These are phyloP conservation scores for Prunella himalayana DNA, from an alignment of 2,113 vertebrate species.

Conservation along the genomic window DNA sequence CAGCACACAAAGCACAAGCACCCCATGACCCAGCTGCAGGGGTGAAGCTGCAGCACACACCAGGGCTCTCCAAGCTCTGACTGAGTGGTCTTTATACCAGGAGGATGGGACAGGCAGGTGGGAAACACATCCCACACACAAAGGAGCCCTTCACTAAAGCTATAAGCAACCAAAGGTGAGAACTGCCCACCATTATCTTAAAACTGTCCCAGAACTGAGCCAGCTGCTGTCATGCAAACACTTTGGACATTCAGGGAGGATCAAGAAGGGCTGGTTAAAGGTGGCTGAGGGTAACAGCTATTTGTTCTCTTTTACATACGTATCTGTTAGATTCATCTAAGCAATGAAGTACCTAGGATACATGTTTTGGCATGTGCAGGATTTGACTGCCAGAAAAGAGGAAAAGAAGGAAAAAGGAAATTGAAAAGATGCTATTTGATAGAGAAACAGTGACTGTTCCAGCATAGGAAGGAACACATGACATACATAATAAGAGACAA, in stretches of 20 bases:
- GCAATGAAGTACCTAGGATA: not conserved
- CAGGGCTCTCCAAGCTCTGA: not conserved
- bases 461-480: fast-evolving
- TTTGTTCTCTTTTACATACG: not conserved
- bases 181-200: not conserved
- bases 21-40: not conserved
- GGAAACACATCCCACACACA: not conserved
- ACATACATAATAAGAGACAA: not conserved
- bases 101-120: not conserved
- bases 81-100: not conserved
- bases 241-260: not conserved
- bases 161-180: not conserved
- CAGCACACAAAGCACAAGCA: not conserved
- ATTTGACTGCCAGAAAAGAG: not conserved
- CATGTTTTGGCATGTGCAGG: not conserved
- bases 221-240: not conserved
- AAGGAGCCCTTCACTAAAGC: not conserved
- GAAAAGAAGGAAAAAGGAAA: not conserved
- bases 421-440: not conserved
- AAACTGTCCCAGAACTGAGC: not conserved
- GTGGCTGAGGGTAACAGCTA: not conserved
- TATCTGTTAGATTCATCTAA: not conserved
- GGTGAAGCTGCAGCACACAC: not conserved
- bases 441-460: not conserved
- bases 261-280: not conserved